Evolutionary conservation across 2,888 invertebrate species (phyloP), one percentile per base, ranked within the genome.

Genomic region (Panzeria rudis): DNA sequence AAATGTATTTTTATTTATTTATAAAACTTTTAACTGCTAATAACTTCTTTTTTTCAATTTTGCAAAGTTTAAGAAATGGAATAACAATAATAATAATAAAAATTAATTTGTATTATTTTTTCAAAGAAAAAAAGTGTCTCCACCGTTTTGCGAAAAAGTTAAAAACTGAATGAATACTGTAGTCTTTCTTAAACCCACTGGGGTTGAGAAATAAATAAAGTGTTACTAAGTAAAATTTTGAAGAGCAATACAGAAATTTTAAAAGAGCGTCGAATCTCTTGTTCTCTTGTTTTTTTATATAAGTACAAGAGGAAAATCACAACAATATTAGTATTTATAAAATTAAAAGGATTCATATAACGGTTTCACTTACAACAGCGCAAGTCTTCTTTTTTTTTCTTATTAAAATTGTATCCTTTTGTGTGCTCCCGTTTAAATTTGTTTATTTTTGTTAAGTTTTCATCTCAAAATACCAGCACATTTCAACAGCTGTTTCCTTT

Each of bases 91-190:
- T n/a, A n/a, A n/a, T n/a, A n/a, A n/a, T n/a, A 59, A 17, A 59
- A 32, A 3, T 29, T n/a, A 4, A 1, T 25, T 69, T 20, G n/a
- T 52, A 17, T 47, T 35, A 4, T 23, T 35, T 15, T 35, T 25
- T 23, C n/a, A n/a, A 35, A 29, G 17, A n/a, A n/a, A 23, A 2
- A 25, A 64, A 17, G n/a, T 47, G n/a, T 9, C 61, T 38, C 52
- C 52, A 64, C 52, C 52, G 41, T 54, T 56, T 64, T 56, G 25
- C 25, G 6, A 25, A 62, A 29, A 25, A 52, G 23, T 29, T 35
- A 56, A 56, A 44, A 56, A 76, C 44, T 35, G 32, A 66, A 56
- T 54, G 44, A 76, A 56, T 44, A 56, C n/a, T 32, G 50, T 56
- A 8, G 29, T 20, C 54, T 52, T 9, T n/a, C 54, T 41, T 17